These are phyloP conservation scores for Polypterus bichir DNA, from an alignment of 2,113 vertebrate species.

Conservation along the genomic window DNA sequence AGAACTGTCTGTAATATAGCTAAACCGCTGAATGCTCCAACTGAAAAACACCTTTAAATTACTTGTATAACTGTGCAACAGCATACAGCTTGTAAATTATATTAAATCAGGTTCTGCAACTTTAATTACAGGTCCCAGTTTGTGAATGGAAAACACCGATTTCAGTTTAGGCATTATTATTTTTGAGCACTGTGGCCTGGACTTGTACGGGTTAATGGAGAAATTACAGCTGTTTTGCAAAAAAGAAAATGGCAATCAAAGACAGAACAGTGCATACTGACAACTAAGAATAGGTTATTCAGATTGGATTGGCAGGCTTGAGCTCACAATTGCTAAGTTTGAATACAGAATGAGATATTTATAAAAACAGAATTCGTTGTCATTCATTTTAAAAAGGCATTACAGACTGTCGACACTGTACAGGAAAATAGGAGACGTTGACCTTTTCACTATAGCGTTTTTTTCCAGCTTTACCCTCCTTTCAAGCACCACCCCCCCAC, in stretches of 20 bases:
- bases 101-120: too few species aligned
- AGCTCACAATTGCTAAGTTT: conserved; percentile 61
- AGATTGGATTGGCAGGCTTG: conserved; percentile 54
- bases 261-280: conserved; percentile 57
- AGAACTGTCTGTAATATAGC: too few species aligned
- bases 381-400: conserved; percentile 79
- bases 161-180: background rate
- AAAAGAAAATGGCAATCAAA: conserved; percentile 64
- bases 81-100: too few species aligned
- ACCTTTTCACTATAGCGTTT: conserved; percentile 77
- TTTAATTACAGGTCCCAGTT: too few species aligned
- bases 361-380: conserved; percentile 55
- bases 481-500: conserved; percentile 48
- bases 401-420: conserved; percentile 63
- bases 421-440: conserved; percentile 77
- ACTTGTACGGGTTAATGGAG: conserved; percentile 46
- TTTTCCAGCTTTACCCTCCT: conserved; percentile 41
- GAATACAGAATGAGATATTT: conserved; percentile 80
- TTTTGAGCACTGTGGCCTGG: conserved; percentile 18
- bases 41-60: too few species aligned
- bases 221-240: conserved; percentile 60
- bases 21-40: too few species aligned
- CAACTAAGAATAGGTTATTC: conserved; percentile 73
- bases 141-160: too few species aligned
- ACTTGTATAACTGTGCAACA: too few species aligned